Evolutionary conservation across 1,140 invertebrate species (phyloP).

Genomic region (Drosophila pectinifera): DNA sequence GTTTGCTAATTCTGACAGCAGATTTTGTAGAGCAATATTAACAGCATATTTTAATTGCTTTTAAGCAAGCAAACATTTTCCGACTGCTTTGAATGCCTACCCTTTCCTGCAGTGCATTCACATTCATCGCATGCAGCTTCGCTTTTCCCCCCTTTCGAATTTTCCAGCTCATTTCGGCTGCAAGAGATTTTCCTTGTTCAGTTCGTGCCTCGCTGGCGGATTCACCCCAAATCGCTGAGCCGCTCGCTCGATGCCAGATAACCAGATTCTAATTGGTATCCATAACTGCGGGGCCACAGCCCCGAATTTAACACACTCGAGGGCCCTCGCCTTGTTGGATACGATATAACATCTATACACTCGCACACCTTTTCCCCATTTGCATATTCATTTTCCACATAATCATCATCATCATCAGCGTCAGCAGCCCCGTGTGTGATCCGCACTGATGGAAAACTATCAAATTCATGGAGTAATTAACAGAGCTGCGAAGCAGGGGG

Average conservation of each 20-base stretch:
- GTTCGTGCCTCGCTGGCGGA: slow-evolving; percentile 5
- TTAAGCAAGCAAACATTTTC: neutral
- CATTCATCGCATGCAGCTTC: slow-evolving; percentile 19
- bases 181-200: slow-evolving; percentile 35
- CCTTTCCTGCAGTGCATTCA: slow-evolving; percentile 9
- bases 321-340: slow-evolving; percentile 16
- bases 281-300: slow-evolving; percentile 38
- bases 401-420: slow-evolving; percentile 26
- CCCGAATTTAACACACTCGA: slow-evolving; percentile 47
- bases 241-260: slow-evolving; percentile 38
- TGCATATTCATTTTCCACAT: slow-evolving; percentile 53
- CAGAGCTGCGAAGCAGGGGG: slow-evolving; percentile 19
- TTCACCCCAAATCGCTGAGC: slow-evolving; percentile 15
- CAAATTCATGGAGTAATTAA: slow-evolving; percentile 61
- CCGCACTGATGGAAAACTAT: slow-evolving; percentile 56
- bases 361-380: slow-evolving; percentile 29
- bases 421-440: slow-evolving; percentile 39
- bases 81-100: no score
- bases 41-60: neutral
- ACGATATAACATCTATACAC: slow-evolving; percentile 11
- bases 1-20: neutral
- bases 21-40: neutral
- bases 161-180: slow-evolving; percentile 49
- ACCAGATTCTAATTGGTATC: slow-evolving; percentile 53
- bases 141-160: slow-evolving; percentile 4